Evolutionary conservation across 92 coral and sea anemone genomes (phyloP), one percentile per base, ranked within the genome.

Genomic region (Montipora capitata): DNA sequence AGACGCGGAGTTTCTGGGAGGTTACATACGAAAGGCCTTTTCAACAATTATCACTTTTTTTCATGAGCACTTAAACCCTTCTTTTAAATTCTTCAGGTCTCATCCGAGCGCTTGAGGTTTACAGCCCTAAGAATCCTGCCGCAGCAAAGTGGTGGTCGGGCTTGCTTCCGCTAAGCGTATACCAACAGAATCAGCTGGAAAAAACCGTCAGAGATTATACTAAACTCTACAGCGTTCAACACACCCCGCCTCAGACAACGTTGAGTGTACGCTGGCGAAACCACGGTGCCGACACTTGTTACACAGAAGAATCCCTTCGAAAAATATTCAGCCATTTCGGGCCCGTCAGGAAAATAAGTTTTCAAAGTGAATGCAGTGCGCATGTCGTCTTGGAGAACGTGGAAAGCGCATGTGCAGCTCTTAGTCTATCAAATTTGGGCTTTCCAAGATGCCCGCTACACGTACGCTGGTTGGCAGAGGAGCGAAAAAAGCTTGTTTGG

Each of bases 241-340:
- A 91, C 35, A 81, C 87, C 7, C 96, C 96, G 7, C 98, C 98
- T 7, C 79, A 91, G 62, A 81, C 98, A n/a, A 93, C 96, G 42
- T 42, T 95, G 7, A 86, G 89, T 76, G 98, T 91, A 42, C 98
- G 96, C 74, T 95, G 98, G 98, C 93, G 82, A 74, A 88, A 86
- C 10, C 68, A 82, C 67, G 89, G 91, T 11, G 18, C 74, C 8
- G 63, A 43, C 5, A 40, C 80, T 11, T 43, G 79, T 14, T 95
- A 95, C 74, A 87, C 87, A 5, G 68, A 56, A 10, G 69, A 88
- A 17, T 79, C 85, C 43, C 90, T 95, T 35, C 59, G 74, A 7
- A 79, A 85, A 77, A 88, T 93, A 45, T 95, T 95, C 80, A 68
- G 72, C 77, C 92, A 92, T 74, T 91, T 95, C 64, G 98, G 98